Evolutionary conservation across 2,113 vertebrate species (phyloP).

Genomic region (Zingel zingel): DNA sequence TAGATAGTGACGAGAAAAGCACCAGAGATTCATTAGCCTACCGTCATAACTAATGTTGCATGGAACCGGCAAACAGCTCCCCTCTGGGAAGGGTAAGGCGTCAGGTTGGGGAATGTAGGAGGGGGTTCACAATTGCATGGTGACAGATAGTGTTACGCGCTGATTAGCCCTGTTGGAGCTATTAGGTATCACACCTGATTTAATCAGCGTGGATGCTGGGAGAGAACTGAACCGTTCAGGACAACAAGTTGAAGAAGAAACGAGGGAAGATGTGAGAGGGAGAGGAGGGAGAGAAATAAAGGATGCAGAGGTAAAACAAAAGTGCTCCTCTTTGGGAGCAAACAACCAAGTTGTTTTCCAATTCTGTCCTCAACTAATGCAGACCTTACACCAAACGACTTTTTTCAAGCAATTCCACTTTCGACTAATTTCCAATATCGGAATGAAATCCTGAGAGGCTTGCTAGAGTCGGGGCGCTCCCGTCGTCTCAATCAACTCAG

Average conservation of each 20-base stretch:
- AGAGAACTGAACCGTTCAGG: background rate
- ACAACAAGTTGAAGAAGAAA: background rate
- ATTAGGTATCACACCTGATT: slow-evolving; percentile 21
- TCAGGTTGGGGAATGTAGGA: slow-evolving; percentile 1
- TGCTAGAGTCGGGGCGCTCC: too few relatives aligned
- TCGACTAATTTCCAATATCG: too few relatives aligned
- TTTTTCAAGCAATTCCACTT: too few relatives aligned
- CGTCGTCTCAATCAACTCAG: too few relatives aligned
- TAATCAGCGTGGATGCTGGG: background rate
- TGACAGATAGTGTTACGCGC: slow-evolving; percentile 25
- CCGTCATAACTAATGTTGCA: slow-evolving; percentile 48
- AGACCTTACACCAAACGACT: too few relatives aligned
- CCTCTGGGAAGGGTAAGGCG: background rate
- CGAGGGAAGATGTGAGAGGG: too few relatives aligned
- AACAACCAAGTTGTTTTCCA: background rate
- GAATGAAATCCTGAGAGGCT: too few relatives aligned
- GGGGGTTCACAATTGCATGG: slow-evolving; percentile 5
- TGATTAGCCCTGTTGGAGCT: slow-evolving; percentile 14
- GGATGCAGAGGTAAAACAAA: background rate
- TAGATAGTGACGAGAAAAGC: background rate
- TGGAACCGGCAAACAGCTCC: background rate
- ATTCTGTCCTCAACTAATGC: background rate
- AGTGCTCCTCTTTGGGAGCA: background rate
- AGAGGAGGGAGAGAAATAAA: background rate
- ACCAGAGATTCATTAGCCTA: slow-evolving; percentile 35